These are phyloP conservation scores for Gallinago stenura DNA, from an alignment of 2,797 vertebrate species.

Conservation along the genomic window DNA sequence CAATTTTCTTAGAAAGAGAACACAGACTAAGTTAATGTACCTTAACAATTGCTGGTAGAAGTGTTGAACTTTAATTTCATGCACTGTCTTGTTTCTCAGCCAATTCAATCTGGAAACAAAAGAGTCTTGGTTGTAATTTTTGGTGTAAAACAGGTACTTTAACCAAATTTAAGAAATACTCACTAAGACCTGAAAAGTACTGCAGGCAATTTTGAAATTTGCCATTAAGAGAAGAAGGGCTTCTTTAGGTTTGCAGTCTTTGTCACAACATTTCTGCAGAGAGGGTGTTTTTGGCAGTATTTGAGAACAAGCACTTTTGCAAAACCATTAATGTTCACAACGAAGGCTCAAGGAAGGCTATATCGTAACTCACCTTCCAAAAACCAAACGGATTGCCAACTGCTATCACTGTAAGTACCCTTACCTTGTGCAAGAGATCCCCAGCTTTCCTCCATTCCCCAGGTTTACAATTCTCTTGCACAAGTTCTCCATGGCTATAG, in stretches of 20 bases:
- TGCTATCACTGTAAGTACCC: background rate
- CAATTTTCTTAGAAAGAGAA: background rate
- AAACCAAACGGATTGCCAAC: background rate
- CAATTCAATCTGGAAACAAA: conserved; percentile 79
- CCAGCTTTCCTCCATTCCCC: conserved; percentile 88
- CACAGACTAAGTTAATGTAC: conserved; percentile 73
- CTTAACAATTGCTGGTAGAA: conserved; percentile 87
- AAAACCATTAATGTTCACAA: background rate
- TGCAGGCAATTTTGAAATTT: background rate
- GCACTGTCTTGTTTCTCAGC: conserved; percentile 80
- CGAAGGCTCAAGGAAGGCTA: background rate
- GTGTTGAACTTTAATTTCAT: conserved; percentile 90
- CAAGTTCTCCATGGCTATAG: conserved; percentile 80
- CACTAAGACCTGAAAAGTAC: background rate
- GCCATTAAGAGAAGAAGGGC: background rate
- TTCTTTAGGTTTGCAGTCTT: background rate
- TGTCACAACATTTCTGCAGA: background rate
- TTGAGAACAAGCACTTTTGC: background rate
- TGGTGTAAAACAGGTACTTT: background rate
- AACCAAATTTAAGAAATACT: background rate
- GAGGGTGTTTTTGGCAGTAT: background rate
- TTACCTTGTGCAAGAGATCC: conserved; percentile 91
- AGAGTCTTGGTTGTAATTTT: background rate
- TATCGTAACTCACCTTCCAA: background rate
- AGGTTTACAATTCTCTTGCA: conserved; percentile 86